Conservation (phyloP, 1,140 invertebrate species). For the Sweltsa coloradensis region DNA sequence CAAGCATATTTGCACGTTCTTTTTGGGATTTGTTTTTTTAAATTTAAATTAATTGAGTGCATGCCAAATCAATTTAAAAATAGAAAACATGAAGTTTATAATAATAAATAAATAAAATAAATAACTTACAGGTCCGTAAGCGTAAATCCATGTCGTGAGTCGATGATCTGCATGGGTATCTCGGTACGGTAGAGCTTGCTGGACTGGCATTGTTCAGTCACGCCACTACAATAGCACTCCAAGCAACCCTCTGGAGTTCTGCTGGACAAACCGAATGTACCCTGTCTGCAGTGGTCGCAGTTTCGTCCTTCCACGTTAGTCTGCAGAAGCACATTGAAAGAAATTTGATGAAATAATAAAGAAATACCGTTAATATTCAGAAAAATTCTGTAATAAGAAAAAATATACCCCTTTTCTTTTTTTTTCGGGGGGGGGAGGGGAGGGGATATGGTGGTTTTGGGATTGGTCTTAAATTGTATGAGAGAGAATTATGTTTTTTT, state of each 20-base stretch:
- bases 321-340: conserved; percentile 28
- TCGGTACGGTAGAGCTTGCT: conserved; percentile 50
- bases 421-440: no score
- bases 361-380: not conserved
- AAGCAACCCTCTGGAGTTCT: conserved; percentile 71
- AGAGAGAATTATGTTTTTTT: no score
- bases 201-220: conserved; percentile 57
- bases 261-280: conserved; percentile 68
- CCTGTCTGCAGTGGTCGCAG: conserved; percentile 69
- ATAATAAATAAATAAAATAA: no score
- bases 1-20: no score
- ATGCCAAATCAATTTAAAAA: no score
- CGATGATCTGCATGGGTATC: conserved; percentile 50
- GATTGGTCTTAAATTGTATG: no score
- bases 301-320: conserved; percentile 59
- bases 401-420: conserved; percentile 2
- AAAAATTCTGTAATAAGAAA: not conserved
- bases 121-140: conserved; percentile 45
- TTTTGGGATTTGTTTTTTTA: no score
- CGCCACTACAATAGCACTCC: conserved; percentile 85
- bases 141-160: conserved; percentile 43
- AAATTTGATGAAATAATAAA: conserved; percentile 4
- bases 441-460: no score
- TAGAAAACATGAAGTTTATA: no score
- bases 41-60: no score